phyloP scores from a whole-genome alignment of 1,140 invertebrate species.

The Sinonovacula constricta region DNA sequence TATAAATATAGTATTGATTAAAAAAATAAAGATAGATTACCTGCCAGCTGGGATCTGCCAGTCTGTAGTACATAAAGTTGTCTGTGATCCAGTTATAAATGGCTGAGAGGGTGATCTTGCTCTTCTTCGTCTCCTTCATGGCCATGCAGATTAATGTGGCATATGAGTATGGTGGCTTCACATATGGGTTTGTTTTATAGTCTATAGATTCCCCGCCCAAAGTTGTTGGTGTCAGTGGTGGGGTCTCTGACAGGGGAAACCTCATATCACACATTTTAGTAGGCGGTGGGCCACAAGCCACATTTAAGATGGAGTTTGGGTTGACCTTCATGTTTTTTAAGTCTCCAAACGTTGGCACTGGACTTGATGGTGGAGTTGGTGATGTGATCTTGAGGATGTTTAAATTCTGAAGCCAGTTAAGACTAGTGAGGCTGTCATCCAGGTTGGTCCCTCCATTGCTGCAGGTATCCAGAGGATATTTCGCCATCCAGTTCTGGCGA shows the following conservation, averaged over 20 bases:
- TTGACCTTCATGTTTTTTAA: conserved; percentile 66
- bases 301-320: conserved; percentile 59
- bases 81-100: conserved; percentile 96
- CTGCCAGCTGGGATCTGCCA: conserved; percentile 94
- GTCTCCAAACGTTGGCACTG: conserved; percentile 50
- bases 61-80: conserved; percentile 92
- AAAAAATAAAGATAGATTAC: conserved; percentile 82
- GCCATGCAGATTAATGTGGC: conserved; percentile 95
- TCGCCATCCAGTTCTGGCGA: conserved; percentile 77
- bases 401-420: conserved; percentile 91
- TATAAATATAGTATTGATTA: not conserved
- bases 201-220: conserved; percentile 76
- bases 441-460: conserved; percentile 69
- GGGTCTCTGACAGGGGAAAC: conserved; percentile 58
- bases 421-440: conserved; percentile 85
- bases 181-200: conserved; percentile 88
- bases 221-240: conserved; percentile 56
- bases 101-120: conserved; percentile 93
- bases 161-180: conserved; percentile 95
- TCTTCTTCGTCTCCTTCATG: conserved; percentile 91
- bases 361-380: conserved; percentile 86
- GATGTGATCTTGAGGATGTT: conserved; percentile 88
- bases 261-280: conserved; percentile 64
- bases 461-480: conserved; percentile 71
- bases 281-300: conserved; percentile 58